phyloP scores from a whole-genome alignment of 2,113 vertebrate genomes.

The Spheniscus mendiculus region DNA sequence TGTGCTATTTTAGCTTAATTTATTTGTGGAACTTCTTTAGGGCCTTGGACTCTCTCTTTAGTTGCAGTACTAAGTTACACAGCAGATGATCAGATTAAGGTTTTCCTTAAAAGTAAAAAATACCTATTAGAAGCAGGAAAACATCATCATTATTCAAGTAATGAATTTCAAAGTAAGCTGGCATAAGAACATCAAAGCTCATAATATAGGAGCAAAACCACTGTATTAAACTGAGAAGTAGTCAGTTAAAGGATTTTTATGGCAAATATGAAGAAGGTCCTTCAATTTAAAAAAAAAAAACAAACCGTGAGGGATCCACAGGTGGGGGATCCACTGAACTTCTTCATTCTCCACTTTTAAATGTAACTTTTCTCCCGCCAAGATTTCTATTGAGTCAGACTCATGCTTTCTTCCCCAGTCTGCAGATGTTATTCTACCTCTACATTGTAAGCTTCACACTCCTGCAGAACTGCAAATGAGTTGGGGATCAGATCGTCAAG shows the following conservation, averaged over 20 bases:
- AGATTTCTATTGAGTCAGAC: background rate
- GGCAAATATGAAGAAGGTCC: background rate
- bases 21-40: background rate
- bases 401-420: background rate
- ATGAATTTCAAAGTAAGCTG: background rate
- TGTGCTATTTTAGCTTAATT: background rate
- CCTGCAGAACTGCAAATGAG: background rate
- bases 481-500: background rate
- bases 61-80: background rate
- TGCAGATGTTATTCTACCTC: background rate
- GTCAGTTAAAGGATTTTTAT: background rate
- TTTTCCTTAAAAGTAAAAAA: background rate
- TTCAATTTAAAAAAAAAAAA: background rate
- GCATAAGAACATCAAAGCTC: background rate
- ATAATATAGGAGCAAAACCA: background rate
- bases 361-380: rapidly evolving
- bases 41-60: background rate
- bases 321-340: background rate
- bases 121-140: background rate
- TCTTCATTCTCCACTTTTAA: no score
- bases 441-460: background rate
- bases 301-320: background rate
- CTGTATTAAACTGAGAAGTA: background rate
- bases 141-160: background rate
- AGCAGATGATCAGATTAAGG: background rate